Conservation (phyloP, 30 jellyfish, hydroid and myxozoan species). For the Mastigias papua region DNA sequence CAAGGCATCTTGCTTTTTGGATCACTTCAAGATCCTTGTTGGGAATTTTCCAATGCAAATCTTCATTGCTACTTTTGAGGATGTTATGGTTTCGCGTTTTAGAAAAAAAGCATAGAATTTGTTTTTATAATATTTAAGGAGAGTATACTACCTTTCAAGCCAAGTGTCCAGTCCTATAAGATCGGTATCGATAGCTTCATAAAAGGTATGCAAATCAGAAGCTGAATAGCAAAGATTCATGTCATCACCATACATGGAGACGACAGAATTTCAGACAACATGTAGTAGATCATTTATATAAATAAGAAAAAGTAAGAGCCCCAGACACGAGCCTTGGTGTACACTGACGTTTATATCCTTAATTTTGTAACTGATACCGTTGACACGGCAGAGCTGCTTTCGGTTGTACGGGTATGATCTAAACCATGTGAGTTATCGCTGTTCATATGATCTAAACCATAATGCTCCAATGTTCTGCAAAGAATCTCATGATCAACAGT, state of each 20-base stretch:
- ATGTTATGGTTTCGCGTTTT: too few species aligned
- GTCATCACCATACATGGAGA: conserved; percentile 5
- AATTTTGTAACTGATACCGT: neutral
- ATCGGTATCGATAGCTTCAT: too few species aligned
- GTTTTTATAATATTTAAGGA: too few species aligned
- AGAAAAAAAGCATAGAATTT: too few species aligned
- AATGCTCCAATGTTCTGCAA: neutral
- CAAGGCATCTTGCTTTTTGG: too few species aligned
- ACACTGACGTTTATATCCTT: neutral
- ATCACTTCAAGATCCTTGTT: too few species aligned
- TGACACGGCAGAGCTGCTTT: conserved; percentile 7
- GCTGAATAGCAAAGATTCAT: neutral
- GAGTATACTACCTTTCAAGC: too few species aligned
- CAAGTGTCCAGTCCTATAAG: too few species aligned
- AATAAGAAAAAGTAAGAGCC: conserved; percentile 7
- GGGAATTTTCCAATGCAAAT: too few species aligned
- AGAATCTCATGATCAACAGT: too few species aligned
- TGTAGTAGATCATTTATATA: neutral
- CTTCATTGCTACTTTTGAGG: too few species aligned
- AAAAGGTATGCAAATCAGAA: too few species aligned
- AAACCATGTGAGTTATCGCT: neutral
- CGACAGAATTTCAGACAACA: neutral
- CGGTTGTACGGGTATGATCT: conserved; percentile 5
- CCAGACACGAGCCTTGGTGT: neutral
- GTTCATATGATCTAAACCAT: neutral